Evolutionary conservation across 2,797 vertebrate genomes (phyloP).

Genomic region (Phrynocephalus forsythii): DNA sequence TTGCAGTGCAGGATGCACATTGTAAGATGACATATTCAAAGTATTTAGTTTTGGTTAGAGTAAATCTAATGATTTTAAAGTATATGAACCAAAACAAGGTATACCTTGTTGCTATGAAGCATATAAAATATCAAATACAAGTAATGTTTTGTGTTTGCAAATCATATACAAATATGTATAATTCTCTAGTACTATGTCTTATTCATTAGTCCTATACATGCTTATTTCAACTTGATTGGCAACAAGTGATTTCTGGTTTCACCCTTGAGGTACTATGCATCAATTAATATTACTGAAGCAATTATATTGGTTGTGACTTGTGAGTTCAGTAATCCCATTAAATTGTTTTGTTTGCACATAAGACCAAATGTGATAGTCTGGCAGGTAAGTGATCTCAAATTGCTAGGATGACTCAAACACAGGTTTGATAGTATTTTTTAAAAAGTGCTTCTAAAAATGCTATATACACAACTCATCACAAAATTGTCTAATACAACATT

Average conservation of each 20-base stretch:
- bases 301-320: background rate
- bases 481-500: background rate
- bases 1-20: background rate
- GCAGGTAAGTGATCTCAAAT: background rate
- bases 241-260: background rate
- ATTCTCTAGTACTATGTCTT: background rate
- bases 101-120: background rate
- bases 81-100: background rate
- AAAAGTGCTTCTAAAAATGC: background rate
- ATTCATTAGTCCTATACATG: background rate
- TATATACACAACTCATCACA: background rate
- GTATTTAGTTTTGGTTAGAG: background rate
- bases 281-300: background rate
- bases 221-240: background rate
- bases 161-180: background rate
- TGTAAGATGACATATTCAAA: background rate
- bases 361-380: background rate
- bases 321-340: background rate
- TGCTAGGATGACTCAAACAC: background rate
- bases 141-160: background rate
- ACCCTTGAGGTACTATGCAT: background rate
- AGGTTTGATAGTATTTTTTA: constrained; percentile 24
- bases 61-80: background rate
- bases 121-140: background rate
- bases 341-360: background rate